These are phyloP conservation scores for Octopus sinensis DNA, from an alignment of 1,140 invertebrate genomes.

Conservation along the genomic window DNA sequence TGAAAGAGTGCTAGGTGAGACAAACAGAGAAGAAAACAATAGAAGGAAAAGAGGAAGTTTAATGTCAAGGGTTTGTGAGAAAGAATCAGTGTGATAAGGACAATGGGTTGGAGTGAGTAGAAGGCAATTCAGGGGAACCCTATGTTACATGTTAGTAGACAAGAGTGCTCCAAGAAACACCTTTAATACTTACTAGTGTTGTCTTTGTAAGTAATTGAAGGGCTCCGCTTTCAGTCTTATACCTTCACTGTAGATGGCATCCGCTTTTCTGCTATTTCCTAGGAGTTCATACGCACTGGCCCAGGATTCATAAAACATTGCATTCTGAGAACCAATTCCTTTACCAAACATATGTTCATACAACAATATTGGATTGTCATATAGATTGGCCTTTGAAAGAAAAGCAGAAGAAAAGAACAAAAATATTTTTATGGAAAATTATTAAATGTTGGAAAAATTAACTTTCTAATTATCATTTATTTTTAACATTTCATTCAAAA, in stretches of 20 bases:
- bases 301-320: conserved; percentile 55
- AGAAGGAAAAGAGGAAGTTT: no score
- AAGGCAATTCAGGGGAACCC: no score
- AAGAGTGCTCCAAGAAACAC: background rate
- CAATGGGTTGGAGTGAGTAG: no score
- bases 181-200: conserved; percentile 41
- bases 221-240: conserved; percentile 47
- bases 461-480: no score
- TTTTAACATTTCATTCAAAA: no score
- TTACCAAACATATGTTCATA: conserved; percentile 53
- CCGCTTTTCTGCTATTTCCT: conserved; percentile 55
- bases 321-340: conserved; percentile 46
- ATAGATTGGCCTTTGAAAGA: conserved; percentile 36
- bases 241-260: conserved; percentile 52
- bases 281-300: conserved; percentile 49
- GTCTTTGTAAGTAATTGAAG: conserved; percentile 35
- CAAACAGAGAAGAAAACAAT: no score
- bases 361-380: conserved; percentile 47
- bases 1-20: no score
- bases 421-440: no score
- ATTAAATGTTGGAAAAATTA: no score
- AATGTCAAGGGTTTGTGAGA: no score
- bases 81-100: no score
- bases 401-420: background rate
- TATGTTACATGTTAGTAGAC: no score